Conservation (phyloP, 2,888 invertebrate genomes). For the Lepidocyrtoides sp. region DNA sequence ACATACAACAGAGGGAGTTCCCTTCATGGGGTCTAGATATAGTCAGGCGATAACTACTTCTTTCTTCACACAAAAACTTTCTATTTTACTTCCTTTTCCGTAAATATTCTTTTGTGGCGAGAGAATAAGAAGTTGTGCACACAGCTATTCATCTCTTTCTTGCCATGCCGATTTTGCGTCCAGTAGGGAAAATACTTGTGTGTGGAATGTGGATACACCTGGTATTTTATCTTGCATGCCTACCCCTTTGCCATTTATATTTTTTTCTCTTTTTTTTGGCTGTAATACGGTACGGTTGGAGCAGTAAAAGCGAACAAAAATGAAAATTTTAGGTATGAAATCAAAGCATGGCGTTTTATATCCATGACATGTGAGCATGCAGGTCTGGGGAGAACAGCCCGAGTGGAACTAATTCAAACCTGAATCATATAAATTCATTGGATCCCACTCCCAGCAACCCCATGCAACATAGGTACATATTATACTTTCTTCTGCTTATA, state of each 20-base stretch:
- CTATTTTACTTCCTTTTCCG: not conserved
- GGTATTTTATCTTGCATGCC: not conserved
- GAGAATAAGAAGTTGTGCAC: not conserved
- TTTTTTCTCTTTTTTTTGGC: not conserved
- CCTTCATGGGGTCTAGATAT: not conserved
- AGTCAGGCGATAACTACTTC: not conserved
- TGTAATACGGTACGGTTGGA: too few species aligned
- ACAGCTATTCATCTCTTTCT: not conserved
- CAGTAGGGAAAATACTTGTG: not conserved
- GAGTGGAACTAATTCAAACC: conserved; percentile 13
- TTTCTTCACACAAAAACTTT: not conserved
- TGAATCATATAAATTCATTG: conserved; percentile 24
- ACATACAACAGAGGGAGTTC: too few species aligned
- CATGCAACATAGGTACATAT: not conserved
- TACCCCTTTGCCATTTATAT: not conserved
- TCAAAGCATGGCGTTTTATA: not conserved
- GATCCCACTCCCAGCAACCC: not conserved
- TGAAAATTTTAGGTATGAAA: conserved; percentile 21
- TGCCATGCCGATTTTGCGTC: not conserved
- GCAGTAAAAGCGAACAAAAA: not conserved
- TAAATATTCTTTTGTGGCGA: conserved; percentile 14
- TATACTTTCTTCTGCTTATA: too few species aligned
- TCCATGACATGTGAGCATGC: conserved; percentile 10
- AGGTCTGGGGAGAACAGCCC: not conserved
- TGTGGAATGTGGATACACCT: not conserved